Percentiles rank a stretch among this genome's conserved stretches.
phyloP scores from a whole-genome alignment of 1,140 invertebrate species.

The Drosophila micromelanica region DNA sequence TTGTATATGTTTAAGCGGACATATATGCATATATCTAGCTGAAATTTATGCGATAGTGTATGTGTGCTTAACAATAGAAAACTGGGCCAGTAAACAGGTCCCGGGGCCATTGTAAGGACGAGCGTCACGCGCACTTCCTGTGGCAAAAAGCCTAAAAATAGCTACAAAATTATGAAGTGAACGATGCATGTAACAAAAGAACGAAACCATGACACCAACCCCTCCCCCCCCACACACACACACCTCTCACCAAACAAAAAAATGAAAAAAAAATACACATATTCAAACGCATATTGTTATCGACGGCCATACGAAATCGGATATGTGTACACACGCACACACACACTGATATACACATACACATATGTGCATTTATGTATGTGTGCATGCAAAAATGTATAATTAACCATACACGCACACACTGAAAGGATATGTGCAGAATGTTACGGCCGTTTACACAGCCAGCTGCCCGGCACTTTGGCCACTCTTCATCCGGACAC shows the following conservation, averaged over 20 bases:
- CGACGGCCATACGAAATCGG: constrained; percentile 61
- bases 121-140: constrained; percentile 60
- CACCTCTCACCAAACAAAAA: no score
- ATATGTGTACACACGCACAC: constrained; percentile 53
- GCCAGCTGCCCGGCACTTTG: constrained; percentile 59
- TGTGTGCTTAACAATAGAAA: constrained; percentile 43
- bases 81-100: constrained; percentile 39
- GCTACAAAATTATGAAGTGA: constrained; percentile 60
- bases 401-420: constrained; percentile 71
- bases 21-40: neutral
- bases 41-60: neutral
- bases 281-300: constrained; percentile 74
- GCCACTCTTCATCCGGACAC: constrained; percentile 39
- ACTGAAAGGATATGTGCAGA: constrained; percentile 51
- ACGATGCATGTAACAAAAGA: constrained; percentile 46
- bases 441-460: constrained; percentile 76
- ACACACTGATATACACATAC: constrained; percentile 12
- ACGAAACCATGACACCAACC: neutral
- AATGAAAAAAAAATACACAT: constrained; percentile 14
- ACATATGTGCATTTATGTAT: constrained; percentile 2
- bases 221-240: neutral
- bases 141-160: constrained; percentile 63
- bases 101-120: constrained; percentile 47
- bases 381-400: constrained; percentile 71
- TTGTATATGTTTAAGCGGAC: neutral